These are phyloP conservation scores for Arizona elegans DNA, from an alignment of 2,113 vertebrate genomes.

Conservation along the genomic window DNA sequence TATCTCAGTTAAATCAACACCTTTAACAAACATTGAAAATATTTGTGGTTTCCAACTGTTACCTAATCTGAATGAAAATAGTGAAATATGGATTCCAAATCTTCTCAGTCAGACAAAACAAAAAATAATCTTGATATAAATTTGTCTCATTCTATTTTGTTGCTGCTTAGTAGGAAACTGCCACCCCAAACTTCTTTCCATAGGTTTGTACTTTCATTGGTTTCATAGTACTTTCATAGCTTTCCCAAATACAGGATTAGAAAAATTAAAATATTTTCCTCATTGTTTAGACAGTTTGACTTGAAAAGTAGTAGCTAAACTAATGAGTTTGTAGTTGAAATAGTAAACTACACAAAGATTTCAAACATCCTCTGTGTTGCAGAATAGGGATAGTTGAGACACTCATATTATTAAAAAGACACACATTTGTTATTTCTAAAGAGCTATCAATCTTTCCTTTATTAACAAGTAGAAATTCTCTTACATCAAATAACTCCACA, in stretches of 20 bases:
- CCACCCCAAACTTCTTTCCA: not conserved
- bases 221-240: not conserved
- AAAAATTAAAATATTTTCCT: not conserved
- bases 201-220: not conserved
- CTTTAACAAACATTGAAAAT: not conserved
- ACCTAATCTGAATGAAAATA: not conserved
- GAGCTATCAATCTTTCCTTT: not conserved
- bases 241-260: not conserved
- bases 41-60: not conserved
- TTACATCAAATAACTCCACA: conserved; percentile 15
- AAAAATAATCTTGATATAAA: not conserved
- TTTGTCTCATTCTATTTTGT: not conserved
- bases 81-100: not conserved
- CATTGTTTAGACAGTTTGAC: not conserved
- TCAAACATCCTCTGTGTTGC: not conserved
- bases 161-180: not conserved
- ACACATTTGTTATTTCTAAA: not conserved
- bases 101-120: not conserved
- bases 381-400: not conserved
- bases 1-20: not conserved
- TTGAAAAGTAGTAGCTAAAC: not conserved
- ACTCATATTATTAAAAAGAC: not conserved
- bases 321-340: not conserved
- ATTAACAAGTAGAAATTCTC: conserved; percentile 1
- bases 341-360: not conserved